A percentile compares a stretch with the other conserved stretches of the same genome.
These are phyloP conservation scores for Recurvirostra avosetta DNA, from an alignment of 2,113 vertebrate genomes.

Conservation along the genomic window DNA sequence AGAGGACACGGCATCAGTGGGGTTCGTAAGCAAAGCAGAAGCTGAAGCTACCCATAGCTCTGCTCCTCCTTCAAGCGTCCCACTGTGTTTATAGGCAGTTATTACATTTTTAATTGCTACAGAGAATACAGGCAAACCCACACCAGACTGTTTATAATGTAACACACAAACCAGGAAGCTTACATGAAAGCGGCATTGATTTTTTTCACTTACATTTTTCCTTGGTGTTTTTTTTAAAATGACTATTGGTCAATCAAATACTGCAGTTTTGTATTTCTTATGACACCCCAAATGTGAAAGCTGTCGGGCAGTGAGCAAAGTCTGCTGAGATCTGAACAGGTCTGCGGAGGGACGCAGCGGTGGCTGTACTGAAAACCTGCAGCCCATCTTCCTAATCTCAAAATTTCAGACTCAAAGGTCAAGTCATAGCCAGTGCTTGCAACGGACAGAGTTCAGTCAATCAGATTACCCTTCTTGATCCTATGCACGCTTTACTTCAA, in stretches of 20 bases:
- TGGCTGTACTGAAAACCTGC: neutral
- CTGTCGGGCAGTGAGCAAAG: neutral
- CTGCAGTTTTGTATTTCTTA: neutral
- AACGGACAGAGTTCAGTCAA: neutral
- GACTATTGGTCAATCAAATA: fast-evolving
- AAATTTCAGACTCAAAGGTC: neutral
- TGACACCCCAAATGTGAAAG: neutral
- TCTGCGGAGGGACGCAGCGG: neutral
- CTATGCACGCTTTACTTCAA: neutral
- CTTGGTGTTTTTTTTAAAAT: neutral
- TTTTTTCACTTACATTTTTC: neutral
- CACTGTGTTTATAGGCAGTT: neutral
- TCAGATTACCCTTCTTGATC: slow-evolving; percentile 14
- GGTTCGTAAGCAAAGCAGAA: neutral
- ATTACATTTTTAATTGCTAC: neutral
- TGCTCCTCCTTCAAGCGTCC: neutral
- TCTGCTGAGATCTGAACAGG: neutral
- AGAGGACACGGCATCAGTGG: neutral
- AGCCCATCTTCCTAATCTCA: neutral
- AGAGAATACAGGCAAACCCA: neutral
- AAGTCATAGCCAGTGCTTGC: neutral
- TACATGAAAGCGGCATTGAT: fast-evolving
- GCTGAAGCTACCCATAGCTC: neutral
- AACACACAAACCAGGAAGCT: neutral
- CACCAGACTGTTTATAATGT: neutral